These are phyloP conservation scores for Megaceryle alcyon DNA, from an alignment of 2,797 vertebrate genomes.

Conservation along the genomic window DNA sequence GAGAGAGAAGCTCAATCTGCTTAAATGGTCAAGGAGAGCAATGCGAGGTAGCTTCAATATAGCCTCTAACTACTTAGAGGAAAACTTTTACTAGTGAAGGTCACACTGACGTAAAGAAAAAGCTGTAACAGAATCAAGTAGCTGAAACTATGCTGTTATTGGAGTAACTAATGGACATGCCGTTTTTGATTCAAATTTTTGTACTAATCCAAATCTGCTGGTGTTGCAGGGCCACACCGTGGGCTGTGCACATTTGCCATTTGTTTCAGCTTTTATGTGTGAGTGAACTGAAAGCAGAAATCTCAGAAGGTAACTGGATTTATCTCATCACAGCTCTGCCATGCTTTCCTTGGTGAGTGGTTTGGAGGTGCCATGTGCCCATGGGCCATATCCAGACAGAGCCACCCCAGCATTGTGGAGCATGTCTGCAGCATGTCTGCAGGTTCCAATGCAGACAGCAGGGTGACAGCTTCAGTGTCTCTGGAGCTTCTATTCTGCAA, in stretches of 20 bases:
- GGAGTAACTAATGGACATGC: neutral
- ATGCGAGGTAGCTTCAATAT: neutral
- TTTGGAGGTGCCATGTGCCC: rapidly evolving
- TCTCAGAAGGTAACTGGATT: neutral
- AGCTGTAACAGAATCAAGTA: neutral
- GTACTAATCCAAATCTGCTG: neutral
- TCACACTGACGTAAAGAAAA: neutral
- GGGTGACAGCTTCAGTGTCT: neutral
- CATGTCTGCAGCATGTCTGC: neutral
- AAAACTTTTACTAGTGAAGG: neutral
- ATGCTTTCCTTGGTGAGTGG: rapidly evolving
- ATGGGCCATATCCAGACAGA: neutral
- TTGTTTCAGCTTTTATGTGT: neutral
- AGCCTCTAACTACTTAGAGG: neutral
- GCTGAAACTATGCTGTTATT: neutral
- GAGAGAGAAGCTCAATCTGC: neutral
- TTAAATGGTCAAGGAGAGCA: neutral
- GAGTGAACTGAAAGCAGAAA: neutral
- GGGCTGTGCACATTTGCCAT: neutral
- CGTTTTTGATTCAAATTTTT: neutral
- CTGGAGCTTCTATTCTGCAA: neutral
- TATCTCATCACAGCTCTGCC: neutral
- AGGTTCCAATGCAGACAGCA: neutral
- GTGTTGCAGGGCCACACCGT: neutral
- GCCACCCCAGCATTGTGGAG: rapidly evolving